A percentile compares a stretch with the other conserved stretches of the same genome.
phyloP scores from a whole-genome alignment of 2,113 vertebrate species.

The Scopus umbretta region DNA sequence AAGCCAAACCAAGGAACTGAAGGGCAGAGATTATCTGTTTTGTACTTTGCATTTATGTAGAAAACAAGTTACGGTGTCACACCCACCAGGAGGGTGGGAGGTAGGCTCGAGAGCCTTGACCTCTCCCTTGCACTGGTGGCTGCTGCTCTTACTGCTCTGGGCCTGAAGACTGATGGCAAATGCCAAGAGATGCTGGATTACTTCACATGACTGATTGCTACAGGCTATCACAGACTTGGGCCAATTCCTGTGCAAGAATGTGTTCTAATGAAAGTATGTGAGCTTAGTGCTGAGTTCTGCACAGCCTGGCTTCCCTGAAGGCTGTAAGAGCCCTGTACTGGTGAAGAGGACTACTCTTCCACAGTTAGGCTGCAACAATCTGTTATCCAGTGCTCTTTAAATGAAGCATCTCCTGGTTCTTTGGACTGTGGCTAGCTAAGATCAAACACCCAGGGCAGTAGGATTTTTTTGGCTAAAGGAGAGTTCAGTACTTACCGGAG shows the following conservation, averaged over 20 bases:
- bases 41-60: not conserved
- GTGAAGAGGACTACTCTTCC: not conserved
- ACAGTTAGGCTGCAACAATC: not conserved
- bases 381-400: not conserved
- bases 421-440: not conserved
- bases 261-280: not conserved
- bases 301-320: not conserved
- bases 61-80: not conserved
- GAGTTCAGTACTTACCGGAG: constrained; percentile 74
- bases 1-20: not conserved
- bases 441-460: not conserved
- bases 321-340: not conserved
- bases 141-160: not conserved
- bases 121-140: not conserved
- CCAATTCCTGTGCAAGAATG: not conserved
- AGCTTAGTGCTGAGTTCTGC: not conserved
- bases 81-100: not conserved
- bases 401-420: not conserved
- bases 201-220: fast-evolving
- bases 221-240: not conserved
- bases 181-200: not conserved
- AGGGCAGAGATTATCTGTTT: not conserved
- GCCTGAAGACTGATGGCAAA: not conserved
- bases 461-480: not conserved
- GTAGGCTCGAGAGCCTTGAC: not conserved